phyloP scores from a whole-genome alignment of 2,797 vertebrate genomes.

The Limnodromus scolopaceus region DNA sequence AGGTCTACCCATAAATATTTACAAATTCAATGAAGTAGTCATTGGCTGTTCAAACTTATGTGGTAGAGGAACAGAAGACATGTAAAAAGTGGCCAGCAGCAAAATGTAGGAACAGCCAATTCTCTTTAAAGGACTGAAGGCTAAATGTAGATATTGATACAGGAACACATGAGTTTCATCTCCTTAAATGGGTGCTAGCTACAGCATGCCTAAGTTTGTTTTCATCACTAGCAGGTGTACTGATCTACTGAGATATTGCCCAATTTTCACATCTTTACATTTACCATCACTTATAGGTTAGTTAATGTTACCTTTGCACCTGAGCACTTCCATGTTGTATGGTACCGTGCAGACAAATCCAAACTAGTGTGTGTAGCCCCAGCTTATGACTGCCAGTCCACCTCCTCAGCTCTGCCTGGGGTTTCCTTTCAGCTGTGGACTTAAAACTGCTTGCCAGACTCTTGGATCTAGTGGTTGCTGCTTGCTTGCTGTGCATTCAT shows the following conservation, averaged over 20 bases:
- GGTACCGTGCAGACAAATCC: background rate
- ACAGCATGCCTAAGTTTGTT: background rate
- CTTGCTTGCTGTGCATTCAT: background rate
- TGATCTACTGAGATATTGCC: background rate
- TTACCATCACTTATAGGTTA: fast-evolving
- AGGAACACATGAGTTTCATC: background rate
- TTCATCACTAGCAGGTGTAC: background rate
- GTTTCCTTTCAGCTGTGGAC: background rate
- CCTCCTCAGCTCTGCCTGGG: background rate
- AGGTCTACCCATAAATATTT: background rate
- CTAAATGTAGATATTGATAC: background rate
- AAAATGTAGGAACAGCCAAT: background rate
- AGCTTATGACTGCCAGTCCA: background rate
- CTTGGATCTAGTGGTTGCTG: background rate
- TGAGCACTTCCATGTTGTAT: fast-evolving
- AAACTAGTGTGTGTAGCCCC: background rate
- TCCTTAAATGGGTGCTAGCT: background rate
- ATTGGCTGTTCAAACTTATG: background rate
- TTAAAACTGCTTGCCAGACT: background rate
- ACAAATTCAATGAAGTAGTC: background rate
- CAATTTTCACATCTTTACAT: background rate
- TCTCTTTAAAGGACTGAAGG: background rate
- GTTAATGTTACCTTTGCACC: background rate
- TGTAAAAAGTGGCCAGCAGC: background rate
- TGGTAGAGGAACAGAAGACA: background rate